These are phyloP conservation scores for Pipistrellus pipistrellus DNA, from an alignment of 2,797 vertebrate species.

Conservation along the genomic window DNA sequence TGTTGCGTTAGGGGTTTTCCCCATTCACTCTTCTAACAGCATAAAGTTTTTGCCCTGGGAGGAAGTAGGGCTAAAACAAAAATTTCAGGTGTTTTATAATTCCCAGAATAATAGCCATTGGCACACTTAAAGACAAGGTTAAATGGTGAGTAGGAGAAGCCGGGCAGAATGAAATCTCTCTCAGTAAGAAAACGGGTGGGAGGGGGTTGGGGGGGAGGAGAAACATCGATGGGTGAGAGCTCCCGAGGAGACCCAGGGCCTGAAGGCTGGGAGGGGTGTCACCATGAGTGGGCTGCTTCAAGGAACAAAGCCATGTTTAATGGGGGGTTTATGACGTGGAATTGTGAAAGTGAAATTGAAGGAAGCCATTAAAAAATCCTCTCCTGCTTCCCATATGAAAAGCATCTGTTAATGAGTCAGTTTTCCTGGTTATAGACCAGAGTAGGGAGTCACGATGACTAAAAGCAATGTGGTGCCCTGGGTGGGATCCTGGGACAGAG, in stretches of 20 bases:
- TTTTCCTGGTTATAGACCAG: background rate
- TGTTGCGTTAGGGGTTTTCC: background rate
- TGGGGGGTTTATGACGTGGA: background rate
- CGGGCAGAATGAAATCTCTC: background rate
- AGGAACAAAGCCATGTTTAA: background rate
- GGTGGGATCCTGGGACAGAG: background rate
- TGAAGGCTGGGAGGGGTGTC: background rate
- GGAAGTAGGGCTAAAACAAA: background rate
- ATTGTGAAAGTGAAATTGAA: slow-evolving; percentile 50
- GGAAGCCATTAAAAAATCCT: background rate
- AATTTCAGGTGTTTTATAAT: background rate
- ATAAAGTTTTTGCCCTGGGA: background rate
- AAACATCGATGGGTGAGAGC: background rate
- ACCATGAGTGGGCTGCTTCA: background rate
- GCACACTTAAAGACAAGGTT: background rate
- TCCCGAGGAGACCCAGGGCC: background rate
- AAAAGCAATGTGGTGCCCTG: background rate
- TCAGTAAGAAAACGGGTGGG: background rate
- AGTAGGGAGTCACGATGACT: background rate
- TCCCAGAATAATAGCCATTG: background rate
- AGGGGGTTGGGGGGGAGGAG: background rate
- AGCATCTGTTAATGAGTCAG: background rate
- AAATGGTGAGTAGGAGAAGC: background rate
- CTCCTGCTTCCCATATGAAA: slow-evolving; percentile 17
- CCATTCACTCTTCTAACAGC: background rate